A percentile compares a stretch with the other conserved stretches of the same genome.
phyloP scores from a whole-genome alignment of 2,888 invertebrate genomes.

The Saturnia japonica region DNA sequence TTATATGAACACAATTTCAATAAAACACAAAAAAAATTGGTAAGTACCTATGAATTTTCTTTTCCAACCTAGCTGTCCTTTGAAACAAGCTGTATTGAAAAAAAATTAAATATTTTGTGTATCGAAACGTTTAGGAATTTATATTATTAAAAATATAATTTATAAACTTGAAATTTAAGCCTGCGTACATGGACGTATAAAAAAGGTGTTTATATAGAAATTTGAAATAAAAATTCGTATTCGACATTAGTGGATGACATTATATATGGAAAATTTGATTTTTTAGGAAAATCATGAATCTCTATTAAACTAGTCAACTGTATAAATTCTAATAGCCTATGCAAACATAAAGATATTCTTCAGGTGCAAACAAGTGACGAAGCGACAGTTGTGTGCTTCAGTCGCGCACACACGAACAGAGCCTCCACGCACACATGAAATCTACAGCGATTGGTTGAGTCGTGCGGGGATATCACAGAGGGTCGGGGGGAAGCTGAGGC shows the following conservation, averaged over 20 bases:
- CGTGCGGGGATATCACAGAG: conserved; percentile 36
- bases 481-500: conserved; percentile 45
- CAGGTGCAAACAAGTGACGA: conserved; percentile 45
- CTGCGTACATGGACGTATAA: not conserved
- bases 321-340: conserved; percentile 35
- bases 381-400: conserved; percentile 44
- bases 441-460: conserved; percentile 32
- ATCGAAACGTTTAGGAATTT: not conserved
- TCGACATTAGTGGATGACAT: not conserved
- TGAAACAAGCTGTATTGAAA: not conserved
- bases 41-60: no score
- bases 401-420: conserved; percentile 43
- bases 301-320: not conserved
- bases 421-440: conserved; percentile 34
- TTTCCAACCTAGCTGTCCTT: no score
- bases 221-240: not conserved
- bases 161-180: not conserved
- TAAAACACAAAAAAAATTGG: no score
- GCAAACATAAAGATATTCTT: conserved; percentile 53
- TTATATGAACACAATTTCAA: not conserved
- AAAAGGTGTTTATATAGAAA: not conserved
- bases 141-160: not conserved
- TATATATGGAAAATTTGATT: not conserved
- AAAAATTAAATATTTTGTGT: not conserved
- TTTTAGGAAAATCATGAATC: not conserved